Evolutionary conservation across 2,797 vertebrate species (phyloP).

Genomic region (Myoxocephalus aenaeus): DNA sequence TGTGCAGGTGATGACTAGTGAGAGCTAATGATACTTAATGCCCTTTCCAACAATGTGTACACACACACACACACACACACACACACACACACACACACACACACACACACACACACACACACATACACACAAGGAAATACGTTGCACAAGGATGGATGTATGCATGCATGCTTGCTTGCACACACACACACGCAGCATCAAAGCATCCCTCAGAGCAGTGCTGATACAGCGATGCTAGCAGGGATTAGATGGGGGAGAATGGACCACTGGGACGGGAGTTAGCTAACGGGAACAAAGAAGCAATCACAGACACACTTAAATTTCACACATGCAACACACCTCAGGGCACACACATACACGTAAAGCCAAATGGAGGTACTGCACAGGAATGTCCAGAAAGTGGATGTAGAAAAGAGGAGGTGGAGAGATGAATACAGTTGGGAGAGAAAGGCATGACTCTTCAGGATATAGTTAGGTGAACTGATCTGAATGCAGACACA

Average conservation of each 20-base stretch:
- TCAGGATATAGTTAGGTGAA: slow-evolving; percentile 27
- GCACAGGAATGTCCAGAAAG: slow-evolving; percentile 54
- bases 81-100: slow-evolving; percentile 1
- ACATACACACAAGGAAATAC: slow-evolving; percentile 37
- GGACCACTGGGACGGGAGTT: slow-evolving; percentile 58
- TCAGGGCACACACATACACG: slow-evolving; percentile 24
- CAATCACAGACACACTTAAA: slow-evolving; percentile 58
- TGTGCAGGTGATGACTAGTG: slow-evolving; percentile 77
- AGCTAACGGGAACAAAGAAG: slow-evolving; percentile 57
- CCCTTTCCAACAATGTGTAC: slow-evolving; percentile 47
- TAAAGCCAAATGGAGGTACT: slow-evolving; percentile 27
- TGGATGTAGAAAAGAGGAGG: slow-evolving; percentile 54
- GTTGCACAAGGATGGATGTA: slow-evolving; percentile 28
- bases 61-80: slow-evolving; percentile 7
- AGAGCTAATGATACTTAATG: slow-evolving; percentile 76
- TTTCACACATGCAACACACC: slow-evolving; percentile 35
- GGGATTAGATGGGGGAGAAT: slow-evolving; percentile 70
- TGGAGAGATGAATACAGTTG: slow-evolving; percentile 10
- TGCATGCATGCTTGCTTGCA: not conserved
- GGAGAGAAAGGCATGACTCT: not conserved
- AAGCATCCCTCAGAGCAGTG: slow-evolving; percentile 66
- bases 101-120: not conserved
- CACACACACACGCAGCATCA: slow-evolving; percentile 67
- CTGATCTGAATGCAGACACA: slow-evolving; percentile 51
- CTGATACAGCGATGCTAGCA: slow-evolving; percentile 66